Conservation (phyloP, 2,888 invertebrate species). For the Monochamus alternatus region DNA sequence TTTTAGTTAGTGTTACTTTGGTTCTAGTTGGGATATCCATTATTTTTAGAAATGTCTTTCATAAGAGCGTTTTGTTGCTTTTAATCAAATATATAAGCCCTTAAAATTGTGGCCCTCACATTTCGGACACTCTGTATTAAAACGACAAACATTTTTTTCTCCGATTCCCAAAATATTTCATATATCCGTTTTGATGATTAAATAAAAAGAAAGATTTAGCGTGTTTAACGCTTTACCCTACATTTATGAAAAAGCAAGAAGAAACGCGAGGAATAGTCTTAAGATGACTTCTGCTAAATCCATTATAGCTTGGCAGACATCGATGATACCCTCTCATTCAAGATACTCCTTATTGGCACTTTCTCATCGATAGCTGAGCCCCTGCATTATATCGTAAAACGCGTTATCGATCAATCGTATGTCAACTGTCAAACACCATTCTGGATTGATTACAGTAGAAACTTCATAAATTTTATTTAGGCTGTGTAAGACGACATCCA, state of each 20-base stretch:
- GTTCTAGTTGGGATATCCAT: too few relatives aligned
- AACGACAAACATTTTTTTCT: too few relatives aligned
- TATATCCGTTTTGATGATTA: too few relatives aligned
- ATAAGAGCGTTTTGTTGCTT: too few relatives aligned
- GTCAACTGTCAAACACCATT: slow-evolving; percentile 3
- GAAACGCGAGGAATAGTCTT: background rate
- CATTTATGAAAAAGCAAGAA: background rate
- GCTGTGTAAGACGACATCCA: background rate
- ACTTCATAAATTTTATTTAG: background rate
- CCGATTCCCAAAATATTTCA: too few relatives aligned
- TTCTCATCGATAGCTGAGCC: background rate
- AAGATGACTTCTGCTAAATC: background rate
- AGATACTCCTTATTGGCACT: slow-evolving; percentile 9
- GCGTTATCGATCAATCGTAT: slow-evolving; percentile 3
- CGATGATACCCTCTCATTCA: background rate
- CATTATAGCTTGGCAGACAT: slow-evolving; percentile 2
- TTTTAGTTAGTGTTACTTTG: too few relatives aligned
- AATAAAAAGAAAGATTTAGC: too few relatives aligned
- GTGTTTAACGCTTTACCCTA: too few relatives aligned
- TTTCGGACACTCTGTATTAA: too few relatives aligned
- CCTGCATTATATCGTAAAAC: background rate
- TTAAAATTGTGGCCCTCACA: too few relatives aligned
- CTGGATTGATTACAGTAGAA: background rate
- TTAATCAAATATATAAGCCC: too few relatives aligned
- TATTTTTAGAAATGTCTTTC: too few relatives aligned